phyloP scores from a whole-genome alignment of 2,797 vertebrate genomes.

The Lycodopsis pacificus region DNA sequence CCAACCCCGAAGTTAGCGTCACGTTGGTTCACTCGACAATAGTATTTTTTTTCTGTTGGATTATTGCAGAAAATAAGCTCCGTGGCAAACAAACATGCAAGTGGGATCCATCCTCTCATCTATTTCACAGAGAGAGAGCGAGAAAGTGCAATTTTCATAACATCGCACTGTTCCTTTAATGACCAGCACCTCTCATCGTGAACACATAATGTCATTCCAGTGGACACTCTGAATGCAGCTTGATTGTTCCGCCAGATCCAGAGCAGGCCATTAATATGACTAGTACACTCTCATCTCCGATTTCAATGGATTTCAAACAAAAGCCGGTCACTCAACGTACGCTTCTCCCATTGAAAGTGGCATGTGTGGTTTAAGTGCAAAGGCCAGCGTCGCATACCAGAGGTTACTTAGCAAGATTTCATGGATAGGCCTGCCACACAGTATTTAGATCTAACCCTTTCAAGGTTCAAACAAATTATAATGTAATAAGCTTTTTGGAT shows the following conservation, averaged over 20 bases:
- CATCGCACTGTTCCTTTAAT: constrained; percentile 30
- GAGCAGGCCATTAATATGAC: constrained; percentile 58
- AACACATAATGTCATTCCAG: constrained; percentile 43
- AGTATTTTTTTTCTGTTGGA: neutral
- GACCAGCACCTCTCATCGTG: constrained; percentile 41
- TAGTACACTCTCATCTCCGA: constrained; percentile 53
- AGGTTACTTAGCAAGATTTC: constrained; percentile 63
- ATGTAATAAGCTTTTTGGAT: constrained; percentile 58
- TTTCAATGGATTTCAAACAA: constrained; percentile 72
- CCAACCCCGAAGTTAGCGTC: neutral
- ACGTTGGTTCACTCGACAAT: neutral
- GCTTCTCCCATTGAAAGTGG: constrained; percentile 46
- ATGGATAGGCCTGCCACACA: constrained; percentile 52
- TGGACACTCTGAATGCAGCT: constrained; percentile 46
- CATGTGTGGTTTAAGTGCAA: constrained; percentile 60
- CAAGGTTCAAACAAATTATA: constrained; percentile 63
- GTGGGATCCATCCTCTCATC: neutral
- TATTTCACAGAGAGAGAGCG: neutral
- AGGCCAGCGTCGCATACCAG: constrained; percentile 48
- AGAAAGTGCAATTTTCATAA: neutral
- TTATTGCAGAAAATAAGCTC: neutral
- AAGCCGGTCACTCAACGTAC: constrained; percentile 55
- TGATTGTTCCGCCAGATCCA: constrained; percentile 48
- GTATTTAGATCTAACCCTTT: constrained; percentile 63
- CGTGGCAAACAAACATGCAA: neutral